Percentiles rank a stretch among this genome's conserved stretches.
phyloP scores from a whole-genome alignment of 2,113 vertebrate species.

The Fregetta grallaria region DNA sequence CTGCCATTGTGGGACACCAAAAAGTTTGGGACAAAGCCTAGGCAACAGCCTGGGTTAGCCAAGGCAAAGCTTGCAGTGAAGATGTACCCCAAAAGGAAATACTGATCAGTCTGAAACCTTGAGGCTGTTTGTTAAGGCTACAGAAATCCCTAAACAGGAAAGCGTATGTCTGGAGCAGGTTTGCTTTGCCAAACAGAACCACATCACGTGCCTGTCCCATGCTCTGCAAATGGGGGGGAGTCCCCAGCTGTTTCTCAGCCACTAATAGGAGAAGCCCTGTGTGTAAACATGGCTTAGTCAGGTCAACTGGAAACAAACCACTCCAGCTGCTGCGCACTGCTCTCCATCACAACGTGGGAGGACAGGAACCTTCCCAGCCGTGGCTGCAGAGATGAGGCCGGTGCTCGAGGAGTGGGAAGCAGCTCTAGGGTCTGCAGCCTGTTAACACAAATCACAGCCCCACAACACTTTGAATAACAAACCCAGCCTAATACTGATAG shows the following conservation, averaged over 20 bases:
- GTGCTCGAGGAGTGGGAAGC: background rate
- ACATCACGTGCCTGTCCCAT: background rate
- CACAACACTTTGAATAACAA: background rate
- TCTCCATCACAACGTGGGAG: fast-evolving
- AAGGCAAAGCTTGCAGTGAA: background rate
- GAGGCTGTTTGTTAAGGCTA: background rate
- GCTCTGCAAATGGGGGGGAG: background rate
- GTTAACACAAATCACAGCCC: background rate
- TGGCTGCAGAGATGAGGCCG: background rate
- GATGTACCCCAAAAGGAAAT: background rate
- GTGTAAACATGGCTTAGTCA: background rate
- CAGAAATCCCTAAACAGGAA: background rate
- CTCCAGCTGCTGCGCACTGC: background rate
- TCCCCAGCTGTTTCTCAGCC: background rate
- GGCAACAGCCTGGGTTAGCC: background rate
- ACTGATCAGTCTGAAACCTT: background rate
- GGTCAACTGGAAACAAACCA: slow-evolving; percentile 13
- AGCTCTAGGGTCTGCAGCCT: background rate
- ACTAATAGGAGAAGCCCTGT: background rate
- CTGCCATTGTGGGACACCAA: fast-evolving
- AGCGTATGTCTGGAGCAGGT: background rate
- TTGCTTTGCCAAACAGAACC: background rate
- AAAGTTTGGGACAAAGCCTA: background rate
- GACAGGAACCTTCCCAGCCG: background rate
- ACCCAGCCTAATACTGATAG: background rate